phyloP scores from a whole-genome alignment of 2,888 invertebrate species.

The Disparrhopalites patrizii region DNA sequence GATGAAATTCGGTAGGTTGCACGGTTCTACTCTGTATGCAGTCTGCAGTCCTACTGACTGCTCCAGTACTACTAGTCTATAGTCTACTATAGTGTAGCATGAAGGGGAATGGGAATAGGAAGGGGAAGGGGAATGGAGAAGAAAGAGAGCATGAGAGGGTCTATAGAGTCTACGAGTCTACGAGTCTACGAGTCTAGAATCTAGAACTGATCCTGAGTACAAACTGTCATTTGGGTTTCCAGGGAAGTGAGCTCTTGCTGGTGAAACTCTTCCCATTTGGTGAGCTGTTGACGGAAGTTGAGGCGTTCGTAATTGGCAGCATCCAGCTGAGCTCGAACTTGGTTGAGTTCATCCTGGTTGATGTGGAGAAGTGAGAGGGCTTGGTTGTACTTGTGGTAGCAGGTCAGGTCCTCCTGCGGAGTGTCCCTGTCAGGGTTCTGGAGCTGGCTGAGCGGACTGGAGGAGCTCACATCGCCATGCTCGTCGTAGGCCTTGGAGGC shows the following conservation, averaged over 20 bases:
- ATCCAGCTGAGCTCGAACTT: slow-evolving; percentile 1
- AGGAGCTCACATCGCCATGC: background rate
- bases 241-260: background rate
- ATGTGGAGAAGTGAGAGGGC: background rate
- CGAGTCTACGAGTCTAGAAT: too few relatives aligned
- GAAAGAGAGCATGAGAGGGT: too few relatives aligned
- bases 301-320: background rate
- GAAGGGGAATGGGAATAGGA: background rate
- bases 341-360: background rate
- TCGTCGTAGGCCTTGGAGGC: background rate
- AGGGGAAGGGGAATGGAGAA: too few relatives aligned
- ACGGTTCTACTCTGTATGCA: too few relatives aligned
- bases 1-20: too few relatives aligned
- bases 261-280: background rate
- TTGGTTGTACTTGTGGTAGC: slow-evolving; percentile 12
- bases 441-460: background rate
- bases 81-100: background rate
- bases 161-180: too few relatives aligned
- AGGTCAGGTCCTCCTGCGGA: background rate
- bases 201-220: too few relatives aligned
- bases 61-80: background rate
- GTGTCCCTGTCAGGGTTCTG: background rate
- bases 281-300: background rate
- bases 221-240: too few relatives aligned
- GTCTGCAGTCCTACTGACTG: background rate